Percentiles rank a stretch among this genome's conserved stretches.
Evolutionary conservation across 37 sponge, comb jelly and placozoan genomes (phyloP).

Genomic region (Mnemiopsis leidyi): DNA sequence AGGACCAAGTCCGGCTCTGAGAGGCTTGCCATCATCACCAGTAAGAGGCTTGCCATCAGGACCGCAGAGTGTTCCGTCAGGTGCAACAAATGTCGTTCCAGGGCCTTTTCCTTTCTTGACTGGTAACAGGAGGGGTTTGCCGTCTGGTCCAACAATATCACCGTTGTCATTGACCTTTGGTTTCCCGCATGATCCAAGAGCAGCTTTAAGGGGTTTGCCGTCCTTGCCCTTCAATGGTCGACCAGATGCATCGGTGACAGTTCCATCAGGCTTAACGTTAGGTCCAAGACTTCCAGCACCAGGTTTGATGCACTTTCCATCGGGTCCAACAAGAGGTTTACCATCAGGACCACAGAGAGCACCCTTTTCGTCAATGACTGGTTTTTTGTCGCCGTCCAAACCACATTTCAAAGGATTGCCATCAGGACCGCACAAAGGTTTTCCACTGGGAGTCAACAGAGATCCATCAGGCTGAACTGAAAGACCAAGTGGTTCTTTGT

Average conservation of each 20-base stretch:
- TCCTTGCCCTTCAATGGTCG: conserved; percentile 33
- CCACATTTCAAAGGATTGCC: conserved; percentile 59
- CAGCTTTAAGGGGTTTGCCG: conserved; percentile 57
- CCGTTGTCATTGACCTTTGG: conserved; percentile 61
- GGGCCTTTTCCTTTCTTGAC: conserved; percentile 43
- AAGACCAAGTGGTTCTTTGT: conserved; percentile 35
- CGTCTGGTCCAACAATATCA: conserved; percentile 45
- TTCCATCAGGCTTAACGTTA: conserved; percentile 47
- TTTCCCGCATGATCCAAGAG: conserved; percentile 44
- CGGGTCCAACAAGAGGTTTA: conserved; percentile 64
- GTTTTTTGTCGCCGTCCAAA: conserved; percentile 27
- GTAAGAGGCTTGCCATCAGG: conserved; percentile 42
- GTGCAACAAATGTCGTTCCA: background rate
- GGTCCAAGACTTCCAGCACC: conserved; percentile 63
- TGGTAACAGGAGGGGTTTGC: conserved; percentile 1
- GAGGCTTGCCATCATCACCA: conserved; percentile 21
- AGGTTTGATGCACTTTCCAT: conserved; percentile 60
- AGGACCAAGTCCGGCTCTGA: conserved; percentile 61
- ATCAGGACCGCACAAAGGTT: conserved; percentile 59
- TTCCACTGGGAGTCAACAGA: conserved; percentile 43
- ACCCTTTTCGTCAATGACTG: conserved; percentile 54
- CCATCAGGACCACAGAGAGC: conserved; percentile 63
- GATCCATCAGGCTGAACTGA: conserved; percentile 42
- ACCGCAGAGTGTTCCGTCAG: conserved; percentile 59
- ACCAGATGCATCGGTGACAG: conserved; percentile 40